Conservation (phyloP, 2,888 invertebrate genomes). For the Cheilosia grossa region DNA sequence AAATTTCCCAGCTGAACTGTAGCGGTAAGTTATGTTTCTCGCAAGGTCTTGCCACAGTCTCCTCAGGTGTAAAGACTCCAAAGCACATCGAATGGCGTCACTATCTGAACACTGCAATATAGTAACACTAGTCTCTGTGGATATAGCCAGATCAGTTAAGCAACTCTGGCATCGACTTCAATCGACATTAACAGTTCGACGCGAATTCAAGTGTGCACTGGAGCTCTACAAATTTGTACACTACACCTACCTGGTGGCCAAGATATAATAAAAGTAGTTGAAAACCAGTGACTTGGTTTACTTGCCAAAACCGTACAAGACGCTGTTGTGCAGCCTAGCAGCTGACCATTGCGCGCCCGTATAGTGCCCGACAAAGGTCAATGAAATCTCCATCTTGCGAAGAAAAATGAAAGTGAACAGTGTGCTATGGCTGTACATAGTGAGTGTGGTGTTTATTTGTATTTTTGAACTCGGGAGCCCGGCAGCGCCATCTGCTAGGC, state of each 20-base stretch:
- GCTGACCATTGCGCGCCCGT: constrained; percentile 43
- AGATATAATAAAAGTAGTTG: constrained; percentile 8
- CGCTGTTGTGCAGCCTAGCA: constrained; percentile 11
- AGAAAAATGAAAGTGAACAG: constrained; percentile 71
- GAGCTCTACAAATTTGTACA: constrained; percentile 38
- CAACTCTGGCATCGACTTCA: constrained; percentile 64
- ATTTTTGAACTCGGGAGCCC: constrained; percentile 44
- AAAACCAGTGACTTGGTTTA: constrained; percentile 34
- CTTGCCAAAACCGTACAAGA: constrained; percentile 48
- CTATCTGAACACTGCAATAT: constrained; percentile 32
- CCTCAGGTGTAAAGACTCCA: constrained; percentile 45
- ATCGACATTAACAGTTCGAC: constrained; percentile 63
- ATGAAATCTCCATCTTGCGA: constrained; percentile 62
- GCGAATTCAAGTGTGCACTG: constrained; percentile 57
- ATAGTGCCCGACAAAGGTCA: constrained; percentile 49
- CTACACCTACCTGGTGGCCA: not conserved
- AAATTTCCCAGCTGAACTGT: constrained; percentile 8
- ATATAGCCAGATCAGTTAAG: constrained; percentile 52
- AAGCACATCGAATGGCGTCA: constrained; percentile 49
- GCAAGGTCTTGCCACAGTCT: constrained; percentile 54
- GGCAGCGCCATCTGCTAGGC: constrained; percentile 38
- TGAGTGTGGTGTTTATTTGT: constrained; percentile 54
- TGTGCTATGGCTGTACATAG: constrained; percentile 62
- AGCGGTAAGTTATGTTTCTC: constrained; percentile 43
- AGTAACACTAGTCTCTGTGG: constrained; percentile 26